Evolutionary conservation across 2,797 vertebrate species (phyloP).

Genomic region (Cossypha niveicapilla): DNA sequence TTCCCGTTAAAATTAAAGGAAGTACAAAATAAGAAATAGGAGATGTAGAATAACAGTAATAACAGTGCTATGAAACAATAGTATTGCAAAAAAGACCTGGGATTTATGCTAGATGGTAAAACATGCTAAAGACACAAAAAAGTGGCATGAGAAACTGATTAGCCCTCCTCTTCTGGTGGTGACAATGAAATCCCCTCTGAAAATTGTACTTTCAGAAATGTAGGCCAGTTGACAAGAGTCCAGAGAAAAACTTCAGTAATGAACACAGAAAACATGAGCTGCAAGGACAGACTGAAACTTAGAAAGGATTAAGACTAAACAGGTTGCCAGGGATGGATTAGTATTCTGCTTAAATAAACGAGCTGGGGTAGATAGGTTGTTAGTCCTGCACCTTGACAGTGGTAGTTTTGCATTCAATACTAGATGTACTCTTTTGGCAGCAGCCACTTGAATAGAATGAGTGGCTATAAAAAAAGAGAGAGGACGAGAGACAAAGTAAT

Average conservation of each 20-base stretch:
- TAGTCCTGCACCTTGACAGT: neutral
- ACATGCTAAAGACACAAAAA: neutral
- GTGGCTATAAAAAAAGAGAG: neutral
- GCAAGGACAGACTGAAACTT: neutral
- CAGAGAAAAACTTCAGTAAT: neutral
- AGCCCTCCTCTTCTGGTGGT: neutral
- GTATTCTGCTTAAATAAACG: neutral
- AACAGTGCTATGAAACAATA: neutral
- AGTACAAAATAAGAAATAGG: neutral
- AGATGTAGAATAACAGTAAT: neutral
- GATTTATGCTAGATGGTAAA: neutral
- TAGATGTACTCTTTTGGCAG: neutral
- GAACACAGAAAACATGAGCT: neutral
- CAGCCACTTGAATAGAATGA: neutral
- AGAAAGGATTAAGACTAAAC: neutral
- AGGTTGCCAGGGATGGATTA: neutral
- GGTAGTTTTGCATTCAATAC: neutral
- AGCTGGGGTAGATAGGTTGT: neutral
- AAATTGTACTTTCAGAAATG: neutral
- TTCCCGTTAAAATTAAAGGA: neutral
- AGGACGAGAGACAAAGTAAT: neutral
- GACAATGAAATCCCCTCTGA: neutral
- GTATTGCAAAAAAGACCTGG: neutral
- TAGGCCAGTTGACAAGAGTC: neutral
- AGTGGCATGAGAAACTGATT: neutral